These are phyloP conservation scores for Henricia sp. DNA, from an alignment of 53 echinoderm and acorn worm genomes.

Conservation along the genomic window DNA sequence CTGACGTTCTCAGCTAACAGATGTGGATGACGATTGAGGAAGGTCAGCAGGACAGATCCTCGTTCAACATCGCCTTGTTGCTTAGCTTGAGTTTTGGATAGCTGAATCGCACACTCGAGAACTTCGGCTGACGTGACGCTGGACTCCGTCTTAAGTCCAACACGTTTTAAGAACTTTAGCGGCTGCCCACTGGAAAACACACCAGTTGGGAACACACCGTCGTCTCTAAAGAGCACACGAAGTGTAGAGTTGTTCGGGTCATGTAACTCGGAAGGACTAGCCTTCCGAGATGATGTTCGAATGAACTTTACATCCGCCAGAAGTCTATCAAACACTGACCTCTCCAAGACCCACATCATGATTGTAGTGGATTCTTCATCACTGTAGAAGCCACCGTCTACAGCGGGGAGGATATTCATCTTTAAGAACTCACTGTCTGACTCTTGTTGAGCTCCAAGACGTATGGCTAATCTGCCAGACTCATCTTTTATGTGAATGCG, in stretches of 20 bases:
- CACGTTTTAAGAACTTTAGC: constrained; percentile 40
- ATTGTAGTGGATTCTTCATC: neutral
- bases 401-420: constrained; percentile 9
- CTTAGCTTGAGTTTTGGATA: constrained; percentile 5
- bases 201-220: constrained; percentile 60
- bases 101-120: constrained; percentile 30
- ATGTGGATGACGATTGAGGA: constrained; percentile 8
- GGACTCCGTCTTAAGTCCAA: constrained; percentile 27
- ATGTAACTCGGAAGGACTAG: constrained; percentile 56
- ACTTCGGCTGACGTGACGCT: constrained; percentile 32
- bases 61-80: neutral
- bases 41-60: constrained; percentile 26
- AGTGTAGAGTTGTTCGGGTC: constrained; percentile 58
- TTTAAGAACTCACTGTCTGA: neutral
- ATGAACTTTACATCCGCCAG: constrained; percentile 50
- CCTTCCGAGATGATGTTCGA: constrained; percentile 5
- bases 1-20: constrained; percentile 9
- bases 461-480: neutral
- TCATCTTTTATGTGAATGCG: neutral
- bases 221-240: constrained; percentile 34
- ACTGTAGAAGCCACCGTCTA: constrained; percentile 12
- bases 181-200: constrained; percentile 5
- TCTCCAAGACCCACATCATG: constrained; percentile 57
- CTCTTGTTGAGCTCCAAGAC: neutral
- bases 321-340: neutral